Evolutionary conservation across 2,888 invertebrate genomes (phyloP).

Genomic region (Apoderus coryli): DNA sequence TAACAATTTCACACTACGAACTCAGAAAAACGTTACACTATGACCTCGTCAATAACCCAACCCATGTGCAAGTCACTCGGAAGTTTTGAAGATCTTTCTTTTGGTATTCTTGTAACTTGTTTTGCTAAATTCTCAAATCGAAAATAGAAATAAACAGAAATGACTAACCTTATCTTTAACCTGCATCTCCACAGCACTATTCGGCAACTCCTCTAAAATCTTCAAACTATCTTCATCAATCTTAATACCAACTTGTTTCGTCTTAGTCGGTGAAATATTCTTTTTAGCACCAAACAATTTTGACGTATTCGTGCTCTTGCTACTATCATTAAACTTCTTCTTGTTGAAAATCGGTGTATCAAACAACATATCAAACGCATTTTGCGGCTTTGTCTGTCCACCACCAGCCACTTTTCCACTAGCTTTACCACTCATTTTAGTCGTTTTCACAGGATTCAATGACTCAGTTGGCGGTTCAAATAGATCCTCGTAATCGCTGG

Average conservation of each 20-base stretch:
- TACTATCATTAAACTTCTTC: constrained; percentile 20
- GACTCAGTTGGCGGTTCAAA: constrained; percentile 57
- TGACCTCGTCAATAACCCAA: too few relatives aligned
- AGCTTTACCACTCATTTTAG: constrained; percentile 18
- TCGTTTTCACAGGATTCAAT: too few relatives aligned
- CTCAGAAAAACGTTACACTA: too few relatives aligned
- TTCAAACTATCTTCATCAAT: constrained; percentile 70
- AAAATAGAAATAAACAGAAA: too few relatives aligned
- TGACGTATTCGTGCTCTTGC: too few relatives aligned
- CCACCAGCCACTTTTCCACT: constrained; percentile 19
- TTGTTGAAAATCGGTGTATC: constrained; percentile 37
- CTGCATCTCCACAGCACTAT: constrained; percentile 86
- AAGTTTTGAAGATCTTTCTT: too few relatives aligned
- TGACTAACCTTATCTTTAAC: constrained; percentile 76
- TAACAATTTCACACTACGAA: too few relatives aligned
- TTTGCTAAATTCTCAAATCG: too few relatives aligned
- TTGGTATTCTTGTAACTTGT: too few relatives aligned
- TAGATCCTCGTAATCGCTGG: constrained; percentile 76
- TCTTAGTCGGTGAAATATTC: constrained; percentile 32
- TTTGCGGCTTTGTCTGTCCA: constrained; percentile 27
- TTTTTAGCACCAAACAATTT: constrained; percentile 19
- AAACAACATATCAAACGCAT: constrained; percentile 50
- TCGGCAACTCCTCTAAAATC: constrained; percentile 78
- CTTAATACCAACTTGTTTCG: constrained; percentile 54
- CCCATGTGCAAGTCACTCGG: too few relatives aligned